Evolutionary conservation across 2,113 vertebrate species (phyloP).

Genomic region (Caranx ignobilis): DNA sequence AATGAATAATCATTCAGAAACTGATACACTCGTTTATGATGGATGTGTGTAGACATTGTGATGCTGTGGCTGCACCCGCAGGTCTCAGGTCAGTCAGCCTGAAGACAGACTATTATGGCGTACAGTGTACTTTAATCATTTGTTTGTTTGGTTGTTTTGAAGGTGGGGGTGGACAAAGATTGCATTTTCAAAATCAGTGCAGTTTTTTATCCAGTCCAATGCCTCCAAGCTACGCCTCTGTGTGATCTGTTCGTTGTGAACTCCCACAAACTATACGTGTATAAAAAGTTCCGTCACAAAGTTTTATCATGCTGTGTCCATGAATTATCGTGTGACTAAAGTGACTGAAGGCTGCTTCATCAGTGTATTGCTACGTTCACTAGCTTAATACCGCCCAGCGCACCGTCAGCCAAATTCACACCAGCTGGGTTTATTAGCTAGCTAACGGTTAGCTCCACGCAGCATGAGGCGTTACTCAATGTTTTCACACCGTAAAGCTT

Average conservation of each 20-base stretch:
- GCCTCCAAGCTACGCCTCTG: neutral
- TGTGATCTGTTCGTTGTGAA: neutral
- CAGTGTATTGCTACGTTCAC: neutral
- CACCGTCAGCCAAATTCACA: neutral
- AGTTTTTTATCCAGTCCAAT: neutral
- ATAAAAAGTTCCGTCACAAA: neutral
- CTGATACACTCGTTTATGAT: no score
- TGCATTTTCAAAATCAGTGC: no score
- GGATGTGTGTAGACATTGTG: no score
- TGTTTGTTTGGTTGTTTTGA: no score
- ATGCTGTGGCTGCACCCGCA: no score
- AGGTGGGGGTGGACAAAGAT: neutral
- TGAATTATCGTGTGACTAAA: neutral
- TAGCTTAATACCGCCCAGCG: neutral
- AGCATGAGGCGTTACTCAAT: neutral
- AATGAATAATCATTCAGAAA: no score
- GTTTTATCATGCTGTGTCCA: fast-evolving
- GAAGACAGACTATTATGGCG: neutral
- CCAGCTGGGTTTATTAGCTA: neutral
- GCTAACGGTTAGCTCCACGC: constrained; percentile 43
- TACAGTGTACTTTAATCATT: no score
- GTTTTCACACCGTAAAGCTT: no score
- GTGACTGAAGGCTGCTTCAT: neutral
- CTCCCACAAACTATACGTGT: neutral
- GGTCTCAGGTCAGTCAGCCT: no score